phyloP scores from a whole-genome alignment of 2,888 invertebrate species.

The Drosophila rubida region DNA sequence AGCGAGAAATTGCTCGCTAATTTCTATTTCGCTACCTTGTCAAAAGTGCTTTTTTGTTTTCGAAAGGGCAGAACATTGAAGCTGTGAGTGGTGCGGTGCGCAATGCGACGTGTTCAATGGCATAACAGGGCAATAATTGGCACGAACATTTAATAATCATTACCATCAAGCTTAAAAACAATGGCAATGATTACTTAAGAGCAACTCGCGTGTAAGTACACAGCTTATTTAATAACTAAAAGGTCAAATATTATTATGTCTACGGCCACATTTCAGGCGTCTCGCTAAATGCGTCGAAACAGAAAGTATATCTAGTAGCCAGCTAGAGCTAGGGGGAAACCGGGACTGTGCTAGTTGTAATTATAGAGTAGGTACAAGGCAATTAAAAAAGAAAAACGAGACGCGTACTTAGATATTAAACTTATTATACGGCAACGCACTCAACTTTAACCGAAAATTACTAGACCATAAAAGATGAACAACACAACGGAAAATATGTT shows the following conservation, averaged over 20 bases:
- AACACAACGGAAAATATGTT: neutral
- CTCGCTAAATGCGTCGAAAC: conserved; percentile 5
- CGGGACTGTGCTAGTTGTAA: conserved; percentile 10
- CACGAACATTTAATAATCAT: conserved; percentile 6
- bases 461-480: conserved; percentile 13
- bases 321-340: neutral
- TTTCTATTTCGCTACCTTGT: neutral
- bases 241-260: conserved; percentile 12
- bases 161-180: conserved; percentile 2
- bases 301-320: conserved; percentile 9
- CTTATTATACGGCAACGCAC: conserved; percentile 11
- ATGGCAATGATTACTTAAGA: conserved; percentile 1
- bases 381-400: conserved; percentile 10
- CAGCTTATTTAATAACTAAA: neutral
- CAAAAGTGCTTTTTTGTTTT: neutral
- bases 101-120: neutral
- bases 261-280: neutral
- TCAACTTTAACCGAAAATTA: conserved; percentile 17
- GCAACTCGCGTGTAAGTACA: neutral
- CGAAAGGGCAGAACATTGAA: neutral
- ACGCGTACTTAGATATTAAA: conserved; percentile 6
- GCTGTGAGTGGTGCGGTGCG: neutral
- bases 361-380: conserved; percentile 8
- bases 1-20: neutral
- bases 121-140: neutral